phyloP scores from a whole-genome alignment of 2,797 vertebrate genomes.

The Zalophus californianus region DNA sequence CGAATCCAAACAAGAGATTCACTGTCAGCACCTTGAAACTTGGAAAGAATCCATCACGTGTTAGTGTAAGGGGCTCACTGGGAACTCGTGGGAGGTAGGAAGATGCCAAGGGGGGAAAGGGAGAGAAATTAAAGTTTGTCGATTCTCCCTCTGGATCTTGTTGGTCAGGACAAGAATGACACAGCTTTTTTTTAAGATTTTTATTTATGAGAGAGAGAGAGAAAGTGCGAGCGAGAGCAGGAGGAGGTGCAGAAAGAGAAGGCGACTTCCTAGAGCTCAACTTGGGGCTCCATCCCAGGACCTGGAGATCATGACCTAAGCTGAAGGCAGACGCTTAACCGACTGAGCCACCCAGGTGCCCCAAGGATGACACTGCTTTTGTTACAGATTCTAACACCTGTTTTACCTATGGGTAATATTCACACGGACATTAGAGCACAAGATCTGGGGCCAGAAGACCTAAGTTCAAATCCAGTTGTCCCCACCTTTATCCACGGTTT shows the following conservation, averaged over 20 bases:
- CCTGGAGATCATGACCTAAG: neutral
- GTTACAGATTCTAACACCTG: neutral
- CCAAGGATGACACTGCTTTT: neutral
- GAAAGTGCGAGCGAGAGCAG: neutral
- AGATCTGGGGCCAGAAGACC: neutral
- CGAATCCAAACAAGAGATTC: neutral
- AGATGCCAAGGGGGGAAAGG: neutral
- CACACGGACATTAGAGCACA: neutral
- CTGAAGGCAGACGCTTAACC: neutral
- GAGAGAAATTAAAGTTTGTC: neutral
- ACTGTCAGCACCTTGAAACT: neutral
- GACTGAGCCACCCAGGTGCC: neutral
- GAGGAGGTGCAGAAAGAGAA: neutral
- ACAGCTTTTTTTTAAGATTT: accelerated
- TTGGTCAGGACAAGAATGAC: neutral
- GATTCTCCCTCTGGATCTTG: neutral
- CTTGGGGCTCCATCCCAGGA: neutral
- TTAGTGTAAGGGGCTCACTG: neutral
- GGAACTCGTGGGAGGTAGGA: accelerated
- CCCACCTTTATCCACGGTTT: neutral
- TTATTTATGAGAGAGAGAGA: neutral
- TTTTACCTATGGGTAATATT: neutral
- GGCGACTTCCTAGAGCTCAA: neutral
- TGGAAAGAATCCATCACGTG: neutral
- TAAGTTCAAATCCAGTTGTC: neutral